Conservation (phyloP, 2,797 vertebrate species). For the Chelon labrosus region DNA sequence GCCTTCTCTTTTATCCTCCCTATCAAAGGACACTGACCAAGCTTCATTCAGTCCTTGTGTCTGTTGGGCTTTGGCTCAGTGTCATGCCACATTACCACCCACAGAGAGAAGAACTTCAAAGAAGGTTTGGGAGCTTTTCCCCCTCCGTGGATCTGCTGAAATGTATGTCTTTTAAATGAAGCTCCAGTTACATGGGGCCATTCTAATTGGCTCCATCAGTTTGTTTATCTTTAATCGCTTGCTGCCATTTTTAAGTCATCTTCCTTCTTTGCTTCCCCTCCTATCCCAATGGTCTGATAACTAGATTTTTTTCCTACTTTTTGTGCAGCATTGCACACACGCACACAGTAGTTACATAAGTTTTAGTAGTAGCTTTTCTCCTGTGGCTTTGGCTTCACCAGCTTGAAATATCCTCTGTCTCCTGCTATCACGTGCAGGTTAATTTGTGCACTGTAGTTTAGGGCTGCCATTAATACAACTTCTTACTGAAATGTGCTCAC, state of each 20-base stretch:
- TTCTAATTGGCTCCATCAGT: constrained; percentile 61
- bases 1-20: constrained; percentile 31
- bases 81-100: constrained; percentile 57
- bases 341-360: too few relatives aligned
- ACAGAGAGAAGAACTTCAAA: constrained; percentile 67
- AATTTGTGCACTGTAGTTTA: not conserved
- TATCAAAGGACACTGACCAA: constrained; percentile 38
- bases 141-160: constrained; percentile 48
- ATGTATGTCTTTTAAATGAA: constrained; percentile 53
- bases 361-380: not conserved
- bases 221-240: constrained; percentile 60
- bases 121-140: constrained; percentile 35
- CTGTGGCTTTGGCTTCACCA: not conserved
- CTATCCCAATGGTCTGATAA: not conserved
- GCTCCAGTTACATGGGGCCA: constrained; percentile 38
- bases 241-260: constrained; percentile 27
- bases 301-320: too few relatives aligned
- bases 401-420: not conserved
- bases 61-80: constrained; percentile 51
- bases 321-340: too few relatives aligned
- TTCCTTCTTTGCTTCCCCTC: constrained; percentile 7
- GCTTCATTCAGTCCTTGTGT: constrained; percentile 63
- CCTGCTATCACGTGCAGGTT: not conserved
- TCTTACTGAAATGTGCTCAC: constrained; percentile 6
- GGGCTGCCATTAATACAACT: constrained; percentile 2